phyloP scores from a whole-genome alignment of 2,888 invertebrate genomes.

The Choristoneura rosaceana region DNA sequence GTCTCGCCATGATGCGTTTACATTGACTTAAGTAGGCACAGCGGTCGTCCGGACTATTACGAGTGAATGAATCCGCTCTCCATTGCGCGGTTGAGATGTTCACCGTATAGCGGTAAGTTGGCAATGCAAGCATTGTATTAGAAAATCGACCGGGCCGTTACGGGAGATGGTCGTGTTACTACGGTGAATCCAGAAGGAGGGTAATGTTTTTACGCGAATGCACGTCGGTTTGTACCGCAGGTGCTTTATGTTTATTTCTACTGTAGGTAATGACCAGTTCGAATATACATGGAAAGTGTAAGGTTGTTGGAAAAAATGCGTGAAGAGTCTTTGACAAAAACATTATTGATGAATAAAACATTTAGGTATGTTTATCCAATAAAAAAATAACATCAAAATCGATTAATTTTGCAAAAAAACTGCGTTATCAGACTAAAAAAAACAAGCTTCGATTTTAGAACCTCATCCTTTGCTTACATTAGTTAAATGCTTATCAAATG shows the following conservation, averaged over 20 bases:
- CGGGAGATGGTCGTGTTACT: conserved; percentile 13
- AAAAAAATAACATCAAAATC: too few relatives aligned
- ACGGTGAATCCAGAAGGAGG: conserved; percentile 12
- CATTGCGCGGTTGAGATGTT: background rate
- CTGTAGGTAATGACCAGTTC: background rate
- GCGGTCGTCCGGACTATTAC: conserved; percentile 16
- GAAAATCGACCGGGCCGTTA: conserved; percentile 1
- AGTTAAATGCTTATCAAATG: too few relatives aligned
- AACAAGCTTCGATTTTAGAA: too few relatives aligned
- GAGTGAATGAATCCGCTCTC: background rate
- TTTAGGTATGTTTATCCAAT: too few relatives aligned
- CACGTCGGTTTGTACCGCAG: background rate
- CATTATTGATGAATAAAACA: background rate
- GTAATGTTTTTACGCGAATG: conserved; percentile 8
- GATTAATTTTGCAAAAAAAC: too few relatives aligned
- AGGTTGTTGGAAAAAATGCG: too few relatives aligned
- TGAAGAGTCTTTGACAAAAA: too few relatives aligned
- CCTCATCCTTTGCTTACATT: too few relatives aligned
- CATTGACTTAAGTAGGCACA: conserved; percentile 45
- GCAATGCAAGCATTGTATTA: background rate
- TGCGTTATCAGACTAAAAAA: too few relatives aligned
- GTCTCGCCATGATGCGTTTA: background rate
- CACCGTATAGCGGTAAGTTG: background rate
- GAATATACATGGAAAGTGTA: background rate
- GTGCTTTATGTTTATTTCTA: background rate